These are phyloP conservation scores for Typhlomys cinereus DNA, from an alignment of 2,113 vertebrate genomes.

Conservation along the genomic window DNA sequence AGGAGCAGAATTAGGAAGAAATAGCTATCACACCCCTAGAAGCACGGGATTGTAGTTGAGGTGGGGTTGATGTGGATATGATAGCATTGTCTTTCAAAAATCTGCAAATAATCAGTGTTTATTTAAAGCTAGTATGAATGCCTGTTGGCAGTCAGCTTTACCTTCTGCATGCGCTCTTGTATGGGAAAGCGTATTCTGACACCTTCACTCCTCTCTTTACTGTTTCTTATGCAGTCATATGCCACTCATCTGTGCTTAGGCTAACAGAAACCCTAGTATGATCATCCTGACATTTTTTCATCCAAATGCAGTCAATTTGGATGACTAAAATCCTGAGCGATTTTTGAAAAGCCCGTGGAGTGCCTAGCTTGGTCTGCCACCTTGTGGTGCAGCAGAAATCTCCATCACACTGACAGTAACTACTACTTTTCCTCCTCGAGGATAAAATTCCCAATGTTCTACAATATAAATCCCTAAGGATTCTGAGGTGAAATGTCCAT, in stretches of 20 bases:
- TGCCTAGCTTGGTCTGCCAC: slow-evolving; percentile 81
- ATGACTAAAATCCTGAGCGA: neutral
- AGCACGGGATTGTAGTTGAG: too few relatives aligned
- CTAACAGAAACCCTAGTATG: neutral
- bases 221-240: neutral
- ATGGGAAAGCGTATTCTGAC: neutral
- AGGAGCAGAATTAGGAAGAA: neutral
- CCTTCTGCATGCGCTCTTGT: neutral
- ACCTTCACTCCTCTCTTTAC: neutral
- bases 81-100: neutral
- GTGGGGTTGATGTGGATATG: neutral
- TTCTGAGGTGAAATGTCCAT: neutral
- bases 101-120: neutral
- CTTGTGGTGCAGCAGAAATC: slow-evolving; percentile 69
- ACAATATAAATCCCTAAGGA: neutral
- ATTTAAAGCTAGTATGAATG: neutral
- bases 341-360: neutral
- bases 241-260: neutral
- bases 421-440: neutral
- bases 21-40: neutral
- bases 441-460: neutral
- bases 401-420: accelerated
- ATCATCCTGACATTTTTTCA: neutral
- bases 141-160: too few relatives aligned
- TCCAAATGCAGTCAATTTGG: neutral